These are phyloP conservation scores for Gymnosoma rotundatum DNA, from an alignment of 2,888 invertebrate species.

Conservation along the genomic window DNA sequence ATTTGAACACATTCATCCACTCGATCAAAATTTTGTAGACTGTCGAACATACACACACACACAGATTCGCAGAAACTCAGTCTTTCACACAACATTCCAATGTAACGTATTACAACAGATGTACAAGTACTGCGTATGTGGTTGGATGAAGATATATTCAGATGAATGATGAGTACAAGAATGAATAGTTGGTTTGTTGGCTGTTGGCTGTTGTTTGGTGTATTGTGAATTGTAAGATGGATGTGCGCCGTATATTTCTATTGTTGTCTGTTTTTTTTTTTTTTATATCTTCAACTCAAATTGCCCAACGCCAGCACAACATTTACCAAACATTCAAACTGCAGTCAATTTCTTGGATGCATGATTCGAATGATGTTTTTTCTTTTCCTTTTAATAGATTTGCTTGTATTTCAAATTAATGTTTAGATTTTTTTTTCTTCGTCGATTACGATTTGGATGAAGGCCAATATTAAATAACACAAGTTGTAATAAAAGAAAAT, in stretches of 20 bases:
- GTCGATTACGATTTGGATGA: conserved; percentile 47
- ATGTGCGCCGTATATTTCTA: conserved; percentile 21
- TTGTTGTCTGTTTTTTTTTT: conserved; percentile 20
- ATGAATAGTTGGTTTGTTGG: neutral
- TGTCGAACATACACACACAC: neutral
- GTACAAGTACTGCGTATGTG: neutral
- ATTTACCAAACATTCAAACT: conserved; percentile 28
- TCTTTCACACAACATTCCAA: conserved; percentile 26
- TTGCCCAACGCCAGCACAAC: conserved; percentile 60
- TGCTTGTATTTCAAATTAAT: conserved; percentile 54
- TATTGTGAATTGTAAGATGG: conserved; percentile 49
- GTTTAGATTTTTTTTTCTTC: conserved; percentile 14
- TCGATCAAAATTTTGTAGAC: conserved; percentile 9
- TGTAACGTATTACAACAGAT: conserved; percentile 17
- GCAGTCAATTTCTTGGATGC: conserved; percentile 14
- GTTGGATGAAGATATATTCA: neutral
- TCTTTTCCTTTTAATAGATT: conserved; percentile 22
- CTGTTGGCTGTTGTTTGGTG: conserved; percentile 29
- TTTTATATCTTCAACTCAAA: neutral
- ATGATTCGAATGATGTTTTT: conserved; percentile 18
- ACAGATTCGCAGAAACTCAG: no score
- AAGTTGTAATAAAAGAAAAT: conserved; percentile 43
- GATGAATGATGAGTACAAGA: conserved; percentile 25
- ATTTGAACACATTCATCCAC: conserved; percentile 34
- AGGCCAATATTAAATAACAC: conserved; percentile 58